These are phyloP conservation scores for Leuctra nigra DNA, from an alignment of 2,888 invertebrate species.

Conservation along the genomic window DNA sequence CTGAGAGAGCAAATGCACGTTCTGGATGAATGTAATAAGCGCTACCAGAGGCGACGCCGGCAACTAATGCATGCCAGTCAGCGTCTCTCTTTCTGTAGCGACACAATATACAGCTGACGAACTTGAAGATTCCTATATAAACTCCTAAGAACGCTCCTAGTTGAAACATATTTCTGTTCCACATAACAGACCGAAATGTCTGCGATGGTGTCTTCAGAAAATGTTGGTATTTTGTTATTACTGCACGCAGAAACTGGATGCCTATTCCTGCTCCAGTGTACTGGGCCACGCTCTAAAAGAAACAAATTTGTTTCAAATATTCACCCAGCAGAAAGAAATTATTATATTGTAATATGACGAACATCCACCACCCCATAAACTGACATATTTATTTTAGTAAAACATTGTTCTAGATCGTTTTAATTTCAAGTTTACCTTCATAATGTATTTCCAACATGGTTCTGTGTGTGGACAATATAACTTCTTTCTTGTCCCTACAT, in stretches of 20 bases:
- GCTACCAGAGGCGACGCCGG: background rate
- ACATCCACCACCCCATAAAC: no score
- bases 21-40: background rate
- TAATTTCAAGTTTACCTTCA: no score
- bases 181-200: background rate
- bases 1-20: background rate
- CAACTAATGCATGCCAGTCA: background rate
- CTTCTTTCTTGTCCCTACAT: background rate
- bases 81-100: background rate
- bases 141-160: conserved; percentile 1
- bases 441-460: background rate
- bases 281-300: background rate
- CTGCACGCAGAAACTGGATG: background rate
- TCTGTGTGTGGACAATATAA: background rate
- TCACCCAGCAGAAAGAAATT: no score
- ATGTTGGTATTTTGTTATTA: background rate
- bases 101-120: background rate
- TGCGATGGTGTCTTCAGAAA: background rate
- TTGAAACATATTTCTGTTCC: background rate
- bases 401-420: no score
- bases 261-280: conserved; percentile 1
- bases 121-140: background rate
- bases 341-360: no score
- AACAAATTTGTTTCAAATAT: no score
- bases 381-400: no score